Conservation (phyloP, 2,797 vertebrate species). For the Poeciliopsis gracilis region DNA sequence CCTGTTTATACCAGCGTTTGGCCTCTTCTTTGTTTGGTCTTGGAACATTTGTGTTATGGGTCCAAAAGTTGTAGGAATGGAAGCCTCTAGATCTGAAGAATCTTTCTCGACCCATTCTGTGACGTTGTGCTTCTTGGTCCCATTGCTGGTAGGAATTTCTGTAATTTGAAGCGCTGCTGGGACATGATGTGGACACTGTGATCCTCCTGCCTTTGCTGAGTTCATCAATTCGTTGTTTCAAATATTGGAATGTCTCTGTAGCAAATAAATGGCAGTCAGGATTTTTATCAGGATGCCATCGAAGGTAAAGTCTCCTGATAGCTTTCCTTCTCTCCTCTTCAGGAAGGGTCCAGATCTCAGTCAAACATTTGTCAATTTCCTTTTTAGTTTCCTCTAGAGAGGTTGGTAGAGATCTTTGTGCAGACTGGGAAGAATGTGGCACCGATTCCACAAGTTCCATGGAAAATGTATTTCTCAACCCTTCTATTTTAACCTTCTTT, state of each 20-base stretch:
- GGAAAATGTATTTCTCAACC: neutral
- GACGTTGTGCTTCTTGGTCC: constrained; percentile 78
- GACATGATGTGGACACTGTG: too few species aligned
- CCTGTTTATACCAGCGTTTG: constrained; percentile 82
- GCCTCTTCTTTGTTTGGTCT: constrained; percentile 78
- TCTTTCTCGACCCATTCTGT: constrained; percentile 64
- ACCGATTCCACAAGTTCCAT: neutral
- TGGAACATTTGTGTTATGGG: constrained; percentile 65
- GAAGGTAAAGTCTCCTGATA: constrained; percentile 80
- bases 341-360: constrained; percentile 77
- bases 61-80: constrained; percentile 78
- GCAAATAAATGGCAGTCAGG: constrained; percentile 32
- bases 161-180: constrained; percentile 19
- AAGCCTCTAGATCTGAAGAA: constrained; percentile 42
- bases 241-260: too few species aligned
- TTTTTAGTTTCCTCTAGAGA: constrained; percentile 77
- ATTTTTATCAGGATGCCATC: constrained; percentile 87
- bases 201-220: constrained; percentile 19
- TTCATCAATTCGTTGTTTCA: constrained; percentile 56
- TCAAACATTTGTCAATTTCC: constrained; percentile 80
- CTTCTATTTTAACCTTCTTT: constrained; percentile 32
- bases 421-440: constrained; percentile 27
- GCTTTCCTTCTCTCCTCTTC: constrained; percentile 74
- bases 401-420: constrained; percentile 44
- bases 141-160: constrained; percentile 69